Base-by-base conservation (phyloP, 2,113 vertebrate genomes). In the Mormyrus iriodes region DNA sequence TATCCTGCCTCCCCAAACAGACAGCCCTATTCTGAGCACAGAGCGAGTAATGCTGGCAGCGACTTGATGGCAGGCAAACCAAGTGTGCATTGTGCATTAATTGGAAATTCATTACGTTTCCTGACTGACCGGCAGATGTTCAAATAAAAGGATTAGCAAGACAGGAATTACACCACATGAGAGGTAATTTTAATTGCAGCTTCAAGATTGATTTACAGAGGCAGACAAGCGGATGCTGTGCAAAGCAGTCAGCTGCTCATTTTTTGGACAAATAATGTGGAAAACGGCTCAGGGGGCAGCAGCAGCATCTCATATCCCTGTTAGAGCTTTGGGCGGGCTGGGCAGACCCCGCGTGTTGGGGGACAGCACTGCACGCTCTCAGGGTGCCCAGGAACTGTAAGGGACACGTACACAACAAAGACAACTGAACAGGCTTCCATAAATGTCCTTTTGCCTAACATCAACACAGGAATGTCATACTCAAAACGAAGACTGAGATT, bases 61-160 rank as follows among this genome's bases (percentile, higher is more conserved):
- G 3, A 31, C 48, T 1, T 17, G 2, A 12, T 92, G 93, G 93
- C 94, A 94, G 94, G 95, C 95, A 94, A 95, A 96, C 95, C 93
- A 94, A 94, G 93, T 94, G 93, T 94, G 94, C 94, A 95, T 94
- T 95, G 94, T 95, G 94, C 95, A 95, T 96, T 96, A 95, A 96
- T 96, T 95, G 94, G 93, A 94, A 95, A 95, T 95, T 96, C 95
- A 96, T 96, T 95, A 96, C 95, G 95, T 95, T 96, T 95, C 93
- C 94, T 93, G 93, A 94, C 94, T 95, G 94, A 95, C 93, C 91
- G 91, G 95, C 95, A 96, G 96, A 95, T 96, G 95, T 95, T 95
- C 94, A 96, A 96, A 96, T 96, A 96, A 96, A 96, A 95, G 61
- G 96, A 95, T 96, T 96, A 96, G 95, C 92, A 92, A 94, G 95